Evolutionary conservation across 1,140 invertebrate genomes (phyloP).

Genomic region (Drosophila neocordata): DNA sequence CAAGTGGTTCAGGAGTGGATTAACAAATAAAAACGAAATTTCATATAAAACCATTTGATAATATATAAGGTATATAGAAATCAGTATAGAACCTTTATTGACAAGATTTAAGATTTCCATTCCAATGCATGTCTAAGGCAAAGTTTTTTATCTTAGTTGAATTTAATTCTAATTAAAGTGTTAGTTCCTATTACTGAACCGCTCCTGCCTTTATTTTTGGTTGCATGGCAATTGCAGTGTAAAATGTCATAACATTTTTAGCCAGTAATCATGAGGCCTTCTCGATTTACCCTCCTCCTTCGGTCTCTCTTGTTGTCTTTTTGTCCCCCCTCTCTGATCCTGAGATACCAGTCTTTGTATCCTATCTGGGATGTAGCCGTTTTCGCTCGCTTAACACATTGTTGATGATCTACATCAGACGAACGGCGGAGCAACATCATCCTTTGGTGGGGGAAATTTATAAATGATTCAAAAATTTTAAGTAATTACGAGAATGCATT

Average conservation of each 20-base stretch:
- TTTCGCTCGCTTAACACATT: constrained; percentile 69
- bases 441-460: constrained; percentile 49
- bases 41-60: no score
- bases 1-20: constrained; percentile 28
- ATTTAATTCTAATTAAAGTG: no score
- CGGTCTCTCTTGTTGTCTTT: neutral
- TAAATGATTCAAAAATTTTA: constrained; percentile 80
- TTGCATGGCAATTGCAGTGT: constrained; percentile 48
- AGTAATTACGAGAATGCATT: constrained; percentile 81
- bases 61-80: no score
- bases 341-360: neutral
- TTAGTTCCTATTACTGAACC: constrained; percentile 3
- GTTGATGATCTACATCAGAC: constrained; percentile 72
- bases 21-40: no score
- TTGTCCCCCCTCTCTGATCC: neutral
- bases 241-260: constrained; percentile 76
- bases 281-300: neutral
- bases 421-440: neutral
- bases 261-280: constrained; percentile 57
- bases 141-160: no score
- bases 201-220: constrained; percentile 47
- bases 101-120: no score
- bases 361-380: constrained; percentile 28
- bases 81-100: no score
- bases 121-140: no score